Percentiles rank a stretch among this genome's conserved stretches.
Conservation (phyloP, 2,113 vertebrate genomes). For the Callionymus lyra region DNA sequence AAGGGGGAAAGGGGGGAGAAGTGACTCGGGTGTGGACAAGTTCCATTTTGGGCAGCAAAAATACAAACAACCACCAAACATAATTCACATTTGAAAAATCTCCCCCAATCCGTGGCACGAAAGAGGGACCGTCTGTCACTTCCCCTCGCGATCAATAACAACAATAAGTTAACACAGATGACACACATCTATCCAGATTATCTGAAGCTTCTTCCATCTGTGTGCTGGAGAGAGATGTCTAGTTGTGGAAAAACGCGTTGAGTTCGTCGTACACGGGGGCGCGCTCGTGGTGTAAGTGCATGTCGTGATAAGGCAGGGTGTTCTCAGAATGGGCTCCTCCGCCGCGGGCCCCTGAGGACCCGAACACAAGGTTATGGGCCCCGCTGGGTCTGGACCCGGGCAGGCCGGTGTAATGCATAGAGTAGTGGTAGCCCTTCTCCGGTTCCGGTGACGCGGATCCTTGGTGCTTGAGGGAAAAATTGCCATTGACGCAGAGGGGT, state of each 20-base stretch:
- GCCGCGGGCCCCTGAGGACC: slow-evolving; percentile 76
- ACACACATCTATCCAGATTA: too few species aligned
- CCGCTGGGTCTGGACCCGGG: slow-evolving; percentile 73
- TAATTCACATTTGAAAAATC: too few species aligned
- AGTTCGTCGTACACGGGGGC: slow-evolving; percentile 87
- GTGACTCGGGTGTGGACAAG: too few species aligned
- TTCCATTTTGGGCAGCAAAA: background rate
- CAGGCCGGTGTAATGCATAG: slow-evolving; percentile 92
- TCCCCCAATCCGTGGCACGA: too few species aligned
- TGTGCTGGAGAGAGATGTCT: slow-evolving; percentile 4
- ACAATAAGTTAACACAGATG: slow-evolving; percentile 16
- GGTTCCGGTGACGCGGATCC: slow-evolving; percentile 77
- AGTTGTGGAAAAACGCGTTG: slow-evolving; percentile 93
- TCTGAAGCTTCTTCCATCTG: too few species aligned
- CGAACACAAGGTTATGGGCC: slow-evolving; percentile 79
- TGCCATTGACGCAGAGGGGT: slow-evolving; percentile 84
- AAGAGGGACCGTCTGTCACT: too few species aligned
- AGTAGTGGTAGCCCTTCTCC: slow-evolving; percentile 90
- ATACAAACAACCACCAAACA: background rate
- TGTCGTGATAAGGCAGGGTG: slow-evolving; percentile 86
- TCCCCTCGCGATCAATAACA: slow-evolving; percentile 11
- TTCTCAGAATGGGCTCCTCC: slow-evolving; percentile 86
- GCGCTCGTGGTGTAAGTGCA: slow-evolving; percentile 88
- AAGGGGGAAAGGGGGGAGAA: too few species aligned
- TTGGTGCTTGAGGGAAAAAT: slow-evolving; percentile 90